Conservation (phyloP, 1,140 invertebrate species). For the Lerema accius region DNA sequence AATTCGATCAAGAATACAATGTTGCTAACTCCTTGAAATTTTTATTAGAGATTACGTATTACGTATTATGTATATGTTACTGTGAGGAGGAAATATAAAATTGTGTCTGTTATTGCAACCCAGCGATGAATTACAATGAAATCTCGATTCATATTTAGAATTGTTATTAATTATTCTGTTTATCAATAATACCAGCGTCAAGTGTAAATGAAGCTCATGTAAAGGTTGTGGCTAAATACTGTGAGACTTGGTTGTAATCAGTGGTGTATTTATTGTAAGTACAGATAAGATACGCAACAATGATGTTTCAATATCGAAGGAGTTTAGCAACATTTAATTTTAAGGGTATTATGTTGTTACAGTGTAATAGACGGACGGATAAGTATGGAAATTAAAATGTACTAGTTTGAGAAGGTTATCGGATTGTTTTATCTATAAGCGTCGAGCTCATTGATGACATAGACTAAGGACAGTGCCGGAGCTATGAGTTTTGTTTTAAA, state of each 20-base stretch:
- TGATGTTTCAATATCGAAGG: constrained; percentile 33
- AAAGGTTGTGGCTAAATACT: constrained; percentile 66
- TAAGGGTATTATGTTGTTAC: constrained; percentile 29
- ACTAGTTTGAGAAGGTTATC: constrained; percentile 14
- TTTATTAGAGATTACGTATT: constrained; percentile 12
- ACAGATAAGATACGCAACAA: constrained; percentile 22
- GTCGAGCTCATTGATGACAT: constrained; percentile 22
- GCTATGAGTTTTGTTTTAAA: neutral
- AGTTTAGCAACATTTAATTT: constrained; percentile 65
- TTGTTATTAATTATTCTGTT: constrained; percentile 11
- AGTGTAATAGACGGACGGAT: constrained; percentile 15
- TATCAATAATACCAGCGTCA: constrained; percentile 7
- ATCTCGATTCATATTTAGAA: constrained; percentile 22
- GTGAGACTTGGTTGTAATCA: constrained; percentile 54
- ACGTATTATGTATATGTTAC: neutral
- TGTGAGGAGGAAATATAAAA: neutral
- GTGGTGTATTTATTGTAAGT: constrained; percentile 36
- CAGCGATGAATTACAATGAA: neutral
- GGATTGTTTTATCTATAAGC: constrained; percentile 26
- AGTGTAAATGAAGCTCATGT: constrained; percentile 56
- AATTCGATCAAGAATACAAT: constrained; percentile 50
- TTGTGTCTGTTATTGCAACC: neutral
- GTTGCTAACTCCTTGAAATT: constrained; percentile 60
- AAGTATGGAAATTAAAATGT: constrained; percentile 19
- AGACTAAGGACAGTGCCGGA: constrained; percentile 8